A percentile compares a stretch with the other conserved stretches of the same genome.
These are phyloP conservation scores for Ptychochromis oligacanthus DNA, from an alignment of 2,113 vertebrate species.

Conservation along the genomic window DNA sequence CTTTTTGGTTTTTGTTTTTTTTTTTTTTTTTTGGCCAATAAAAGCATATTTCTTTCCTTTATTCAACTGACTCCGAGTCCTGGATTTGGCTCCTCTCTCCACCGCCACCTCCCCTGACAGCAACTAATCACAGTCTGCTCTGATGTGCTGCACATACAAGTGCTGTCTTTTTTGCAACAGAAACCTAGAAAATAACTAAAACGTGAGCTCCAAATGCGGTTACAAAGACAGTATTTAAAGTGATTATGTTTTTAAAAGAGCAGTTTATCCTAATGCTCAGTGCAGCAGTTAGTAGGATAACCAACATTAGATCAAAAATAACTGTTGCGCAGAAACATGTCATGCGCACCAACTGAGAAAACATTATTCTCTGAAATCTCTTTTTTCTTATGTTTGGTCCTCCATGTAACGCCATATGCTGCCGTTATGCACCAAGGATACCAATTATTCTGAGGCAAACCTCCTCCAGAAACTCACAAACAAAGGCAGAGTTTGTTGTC, in stretches of 20 bases:
- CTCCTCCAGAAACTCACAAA: constrained; percentile 45
- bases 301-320: background rate
- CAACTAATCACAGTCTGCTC: too few relatives aligned
- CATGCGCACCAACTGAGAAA: background rate
- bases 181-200: background rate
- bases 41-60: too few relatives aligned
- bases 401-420: constrained; percentile 2
- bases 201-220: background rate
- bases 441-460: constrained; percentile 53
- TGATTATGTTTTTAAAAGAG: background rate
- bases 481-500: constrained; percentile 58
- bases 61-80: too few relatives aligned
- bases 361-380: constrained; percentile 1
- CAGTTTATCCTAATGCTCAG: background rate
- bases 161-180: background rate
- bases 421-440: constrained; percentile 16
- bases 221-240: background rate
- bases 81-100: too few relatives aligned
- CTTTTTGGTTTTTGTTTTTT: too few relatives aligned
- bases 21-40: too few relatives aligned
- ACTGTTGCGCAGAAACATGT: background rate
- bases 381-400: constrained; percentile 13
- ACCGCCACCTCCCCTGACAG: too few relatives aligned
- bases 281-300: background rate
- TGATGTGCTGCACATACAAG: background rate